Evolutionary conservation across 2,797 vertebrate species (phyloP).

Genomic region (Bryconaethiops microstoma): DNA sequence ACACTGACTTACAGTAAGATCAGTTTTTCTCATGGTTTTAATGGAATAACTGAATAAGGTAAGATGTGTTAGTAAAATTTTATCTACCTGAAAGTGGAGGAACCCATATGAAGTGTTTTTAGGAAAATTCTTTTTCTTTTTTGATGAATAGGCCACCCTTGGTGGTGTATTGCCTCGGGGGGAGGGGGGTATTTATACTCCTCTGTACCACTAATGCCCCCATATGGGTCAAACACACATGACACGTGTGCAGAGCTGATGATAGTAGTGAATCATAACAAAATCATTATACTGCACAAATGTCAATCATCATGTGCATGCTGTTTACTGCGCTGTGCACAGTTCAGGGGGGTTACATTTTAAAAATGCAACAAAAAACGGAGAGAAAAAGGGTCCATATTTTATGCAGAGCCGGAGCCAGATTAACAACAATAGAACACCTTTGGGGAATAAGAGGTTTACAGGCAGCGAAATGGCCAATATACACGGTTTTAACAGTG

Average conservation of each 20-base stretch:
- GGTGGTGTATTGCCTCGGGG: background rate
- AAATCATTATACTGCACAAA: background rate
- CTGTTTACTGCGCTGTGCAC: background rate
- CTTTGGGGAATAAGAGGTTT: background rate
- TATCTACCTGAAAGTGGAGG: background rate
- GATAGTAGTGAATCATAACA: background rate
- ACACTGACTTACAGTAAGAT: background rate
- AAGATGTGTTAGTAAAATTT: no score
- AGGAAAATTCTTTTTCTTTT: background rate
- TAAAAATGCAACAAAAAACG: background rate
- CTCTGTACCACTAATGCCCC: background rate
- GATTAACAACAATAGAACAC: constrained; percentile 11
- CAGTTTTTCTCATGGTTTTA: background rate
- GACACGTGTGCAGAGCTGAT: background rate
- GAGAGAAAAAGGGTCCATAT: background rate
- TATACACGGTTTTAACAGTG: background rate
- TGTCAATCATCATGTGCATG: background rate
- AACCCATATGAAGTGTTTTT: background rate
- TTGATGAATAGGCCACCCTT: background rate
- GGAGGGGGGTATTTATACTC: background rate
- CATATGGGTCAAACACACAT: background rate
- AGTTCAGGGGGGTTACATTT: background rate
- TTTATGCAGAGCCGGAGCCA: background rate
- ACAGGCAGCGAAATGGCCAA: background rate
- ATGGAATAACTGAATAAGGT: background rate